A percentile compares a stretch with the other conserved stretches of the same genome.
phyloP scores from a whole-genome alignment of 2,113 vertebrate genomes.

The Myotis lucifugus region DNA sequence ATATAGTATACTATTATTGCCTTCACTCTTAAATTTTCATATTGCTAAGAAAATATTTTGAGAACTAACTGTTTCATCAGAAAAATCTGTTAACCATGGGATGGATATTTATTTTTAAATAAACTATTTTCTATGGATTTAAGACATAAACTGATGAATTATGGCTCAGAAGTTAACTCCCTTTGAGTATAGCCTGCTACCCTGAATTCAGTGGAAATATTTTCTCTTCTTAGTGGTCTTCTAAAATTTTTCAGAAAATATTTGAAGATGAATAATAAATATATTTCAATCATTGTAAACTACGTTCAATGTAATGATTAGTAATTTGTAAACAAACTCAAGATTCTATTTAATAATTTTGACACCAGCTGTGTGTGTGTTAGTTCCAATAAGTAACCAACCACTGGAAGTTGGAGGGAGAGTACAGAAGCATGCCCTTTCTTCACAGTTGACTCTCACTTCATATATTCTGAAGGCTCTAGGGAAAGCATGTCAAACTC shows the following conservation, averaged over 20 bases:
- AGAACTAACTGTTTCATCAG: conserved; percentile 55
- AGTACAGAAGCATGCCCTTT: neutral
- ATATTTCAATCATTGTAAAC: neutral
- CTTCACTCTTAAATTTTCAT: conserved; percentile 29
- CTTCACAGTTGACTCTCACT: neutral
- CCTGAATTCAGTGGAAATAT: conserved; percentile 1
- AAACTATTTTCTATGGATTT: conserved; percentile 59
- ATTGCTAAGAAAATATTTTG: conserved; percentile 62
- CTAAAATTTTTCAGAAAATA: neutral
- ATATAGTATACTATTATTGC: neutral
- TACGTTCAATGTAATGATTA: neutral
- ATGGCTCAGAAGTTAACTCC: conserved; percentile 10
- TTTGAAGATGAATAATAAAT: neutral
- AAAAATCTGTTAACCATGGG: conserved; percentile 59
- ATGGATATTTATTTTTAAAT: conserved; percentile 62
- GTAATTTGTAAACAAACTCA: neutral
- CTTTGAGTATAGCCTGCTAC: neutral
- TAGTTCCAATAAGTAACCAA: neutral
- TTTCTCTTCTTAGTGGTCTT: conserved; percentile 35
- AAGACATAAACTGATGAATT: conserved; percentile 36
- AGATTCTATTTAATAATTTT: neutral
- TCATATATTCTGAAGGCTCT: neutral
- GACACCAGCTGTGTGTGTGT: neutral
- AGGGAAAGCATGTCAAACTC: too few relatives aligned
- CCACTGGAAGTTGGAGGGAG: neutral